Percentiles rank a stretch among this genome's conserved stretches.
Conservation (phyloP, 2,797 vertebrate species). For the Pempheris klunzingeri region DNA sequence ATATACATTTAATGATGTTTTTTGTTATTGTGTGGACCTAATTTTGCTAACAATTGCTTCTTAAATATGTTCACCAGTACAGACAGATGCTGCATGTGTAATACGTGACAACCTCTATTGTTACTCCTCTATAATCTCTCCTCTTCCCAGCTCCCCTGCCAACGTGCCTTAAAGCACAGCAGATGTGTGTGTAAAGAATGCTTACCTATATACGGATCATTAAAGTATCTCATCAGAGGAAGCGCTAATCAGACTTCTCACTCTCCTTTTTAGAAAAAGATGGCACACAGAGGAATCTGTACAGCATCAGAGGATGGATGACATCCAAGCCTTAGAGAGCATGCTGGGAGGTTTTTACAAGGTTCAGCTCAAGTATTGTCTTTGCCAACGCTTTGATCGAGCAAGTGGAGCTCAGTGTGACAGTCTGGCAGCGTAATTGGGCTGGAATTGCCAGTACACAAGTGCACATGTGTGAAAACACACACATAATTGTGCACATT, state of each 20-base stretch:
- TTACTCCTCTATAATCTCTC: background rate
- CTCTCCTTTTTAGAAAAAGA: slow-evolving; percentile 40
- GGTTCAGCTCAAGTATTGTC: slow-evolving; percentile 69
- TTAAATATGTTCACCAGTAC: background rate
- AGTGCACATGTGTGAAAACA: slow-evolving; percentile 47
- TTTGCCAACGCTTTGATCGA: slow-evolving; percentile 74
- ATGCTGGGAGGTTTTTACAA: slow-evolving; percentile 68
- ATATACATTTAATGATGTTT: background rate
- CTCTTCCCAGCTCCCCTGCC: background rate
- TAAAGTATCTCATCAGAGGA: slow-evolving; percentile 37
- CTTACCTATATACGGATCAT: slow-evolving; percentile 25
- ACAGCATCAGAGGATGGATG: slow-evolving; percentile 51
- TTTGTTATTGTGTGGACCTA: background rate
- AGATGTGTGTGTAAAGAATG: slow-evolving; percentile 10
- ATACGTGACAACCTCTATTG: background rate
- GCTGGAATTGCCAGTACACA: slow-evolving; percentile 56
- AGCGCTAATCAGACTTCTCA: slow-evolving; percentile 45
- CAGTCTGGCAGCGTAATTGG: slow-evolving; percentile 77
- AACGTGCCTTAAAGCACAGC: slow-evolving; percentile 1
- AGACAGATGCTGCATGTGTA: background rate
- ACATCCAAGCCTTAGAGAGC: slow-evolving; percentile 67
- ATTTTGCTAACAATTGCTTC: background rate
- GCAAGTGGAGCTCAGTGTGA: slow-evolving; percentile 72
- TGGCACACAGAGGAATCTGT: slow-evolving; percentile 42
- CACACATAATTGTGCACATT: slow-evolving; percentile 18